Evolutionary conservation across 2,113 vertebrate species (phyloP).

Genomic region (Gadus chalcogrammus): DNA sequence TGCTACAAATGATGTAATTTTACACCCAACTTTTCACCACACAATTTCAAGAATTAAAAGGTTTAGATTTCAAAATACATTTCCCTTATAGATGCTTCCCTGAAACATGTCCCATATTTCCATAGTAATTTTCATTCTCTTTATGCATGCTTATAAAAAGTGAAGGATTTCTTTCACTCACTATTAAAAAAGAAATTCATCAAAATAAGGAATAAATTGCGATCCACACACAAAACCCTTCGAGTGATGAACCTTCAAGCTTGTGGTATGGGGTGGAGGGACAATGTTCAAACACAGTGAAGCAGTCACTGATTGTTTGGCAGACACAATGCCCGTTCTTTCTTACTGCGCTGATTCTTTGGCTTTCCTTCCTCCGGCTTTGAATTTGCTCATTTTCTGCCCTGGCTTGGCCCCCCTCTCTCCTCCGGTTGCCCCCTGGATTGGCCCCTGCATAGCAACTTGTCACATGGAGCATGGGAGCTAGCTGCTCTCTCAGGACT

Average conservation of each 20-base stretch:
- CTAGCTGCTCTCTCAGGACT: conserved; percentile 6
- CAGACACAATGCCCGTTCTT: conserved; percentile 69
- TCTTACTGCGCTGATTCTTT: conserved; percentile 71
- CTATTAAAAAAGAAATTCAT: no score
- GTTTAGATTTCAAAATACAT: no score
- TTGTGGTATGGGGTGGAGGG: conserved; percentile 21
- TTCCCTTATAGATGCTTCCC: no score
- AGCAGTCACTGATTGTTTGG: conserved; percentile 51
- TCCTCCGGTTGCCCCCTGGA: conserved; percentile 37
- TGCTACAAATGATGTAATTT: no score
- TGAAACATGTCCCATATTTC: no score
- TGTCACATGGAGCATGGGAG: conserved; percentile 36
- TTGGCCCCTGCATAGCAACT: conserved; percentile 53
- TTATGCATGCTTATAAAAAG: no score
- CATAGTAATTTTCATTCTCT: no score
- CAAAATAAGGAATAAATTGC: no score
- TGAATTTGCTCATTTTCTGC: conserved; percentile 78
- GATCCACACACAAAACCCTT: no score
- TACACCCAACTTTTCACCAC: no score
- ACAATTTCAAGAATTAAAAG: no score
- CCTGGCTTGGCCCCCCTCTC: conserved; percentile 48
- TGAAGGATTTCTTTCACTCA: no score
- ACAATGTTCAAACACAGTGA: conserved; percentile 24
- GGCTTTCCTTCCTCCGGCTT: conserved; percentile 69
- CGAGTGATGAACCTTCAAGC: not conserved